These are phyloP conservation scores for Xiphophorus hellerii DNA, from an alignment of 2,113 vertebrate genomes.

Conservation along the genomic window DNA sequence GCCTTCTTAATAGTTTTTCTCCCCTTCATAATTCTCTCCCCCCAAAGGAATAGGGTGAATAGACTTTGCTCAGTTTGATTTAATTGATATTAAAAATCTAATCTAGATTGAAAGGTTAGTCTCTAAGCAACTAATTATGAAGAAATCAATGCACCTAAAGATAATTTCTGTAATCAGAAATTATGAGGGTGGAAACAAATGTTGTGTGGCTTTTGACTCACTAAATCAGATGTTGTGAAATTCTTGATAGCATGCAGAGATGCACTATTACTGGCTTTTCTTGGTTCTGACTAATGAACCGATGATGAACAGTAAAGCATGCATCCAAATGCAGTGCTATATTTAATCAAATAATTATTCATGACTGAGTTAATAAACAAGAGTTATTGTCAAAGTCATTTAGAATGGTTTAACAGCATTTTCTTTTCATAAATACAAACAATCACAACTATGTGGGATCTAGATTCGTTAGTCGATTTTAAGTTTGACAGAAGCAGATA, in stretches of 20 bases:
- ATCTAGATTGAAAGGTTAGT: slow-evolving; percentile 51
- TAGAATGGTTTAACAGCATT: too few species aligned
- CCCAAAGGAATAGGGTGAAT: slow-evolving; percentile 17
- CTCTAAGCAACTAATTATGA: slow-evolving; percentile 61
- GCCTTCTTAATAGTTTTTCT: slow-evolving; percentile 13
- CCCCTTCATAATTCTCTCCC: neutral
- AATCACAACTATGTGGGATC: neutral
- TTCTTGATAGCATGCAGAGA: slow-evolving; percentile 11
- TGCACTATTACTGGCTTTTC: neutral
- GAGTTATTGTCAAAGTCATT: neutral
- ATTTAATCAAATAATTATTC: neutral
- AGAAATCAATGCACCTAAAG: slow-evolving; percentile 56
- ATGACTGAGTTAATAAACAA: neutral
- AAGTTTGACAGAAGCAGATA: neutral
- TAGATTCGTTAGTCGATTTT: neutral
- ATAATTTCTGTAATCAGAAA: slow-evolving; percentile 59
- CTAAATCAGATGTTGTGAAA: slow-evolving; percentile 6
- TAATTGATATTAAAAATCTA: slow-evolving; percentile 40
- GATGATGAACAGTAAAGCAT: neutral
- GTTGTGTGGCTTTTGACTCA: slow-evolving; percentile 33
- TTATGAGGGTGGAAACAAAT: slow-evolving; percentile 38
- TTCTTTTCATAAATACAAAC: neutral
- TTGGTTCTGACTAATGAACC: neutral
- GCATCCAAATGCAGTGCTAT: neutral
- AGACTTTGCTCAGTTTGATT: slow-evolving; percentile 45